A percentile compares a stretch with the other conserved stretches of the same genome.
Conservation (phyloP, 2,113 vertebrate genomes). For the Ranitomeya imitator region DNA sequence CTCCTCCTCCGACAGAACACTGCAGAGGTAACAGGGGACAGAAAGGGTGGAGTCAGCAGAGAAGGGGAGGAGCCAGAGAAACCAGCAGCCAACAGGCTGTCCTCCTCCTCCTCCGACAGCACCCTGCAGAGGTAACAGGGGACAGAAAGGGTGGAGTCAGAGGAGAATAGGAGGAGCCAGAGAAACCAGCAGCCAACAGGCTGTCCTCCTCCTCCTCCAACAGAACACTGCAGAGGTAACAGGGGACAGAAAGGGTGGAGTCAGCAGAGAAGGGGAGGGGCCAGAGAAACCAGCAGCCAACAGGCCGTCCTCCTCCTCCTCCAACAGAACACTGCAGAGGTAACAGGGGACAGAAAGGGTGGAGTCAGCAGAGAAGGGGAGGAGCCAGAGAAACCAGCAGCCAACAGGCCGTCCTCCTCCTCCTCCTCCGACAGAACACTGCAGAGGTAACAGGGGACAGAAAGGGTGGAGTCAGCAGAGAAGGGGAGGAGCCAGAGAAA, state of each 20-base stretch:
- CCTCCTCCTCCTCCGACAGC: conserved; percentile 71
- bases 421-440: conserved; percentile 67
- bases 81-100: conserved; percentile 81
- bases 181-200: conserved; percentile 82
- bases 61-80: conserved; percentile 62
- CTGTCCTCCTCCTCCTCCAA: conserved; percentile 75
- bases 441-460: not conserved
- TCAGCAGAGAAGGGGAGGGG: no score
- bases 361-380: not conserved
- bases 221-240: conserved; percentile 56
- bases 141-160: no score
- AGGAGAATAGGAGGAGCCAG: not conserved
- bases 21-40: not conserved
- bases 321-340: conserved; percentile 61
- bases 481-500: conserved; percentile 62
- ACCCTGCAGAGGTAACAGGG: conserved; percentile 48
- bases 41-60: not conserved
- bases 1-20: conserved; percentile 54
- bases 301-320: conserved; percentile 78
- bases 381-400: conserved; percentile 75
- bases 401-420: conserved; percentile 79
- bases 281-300: conserved; percentile 79
- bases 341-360: not conserved
- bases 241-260: not conserved
- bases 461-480: no score